A percentile compares a stretch with the other conserved stretches of the same genome.
These are phyloP conservation scores for Bradypodion ventrale DNA, from an alignment of 2,797 vertebrate genomes.

Conservation along the genomic window DNA sequence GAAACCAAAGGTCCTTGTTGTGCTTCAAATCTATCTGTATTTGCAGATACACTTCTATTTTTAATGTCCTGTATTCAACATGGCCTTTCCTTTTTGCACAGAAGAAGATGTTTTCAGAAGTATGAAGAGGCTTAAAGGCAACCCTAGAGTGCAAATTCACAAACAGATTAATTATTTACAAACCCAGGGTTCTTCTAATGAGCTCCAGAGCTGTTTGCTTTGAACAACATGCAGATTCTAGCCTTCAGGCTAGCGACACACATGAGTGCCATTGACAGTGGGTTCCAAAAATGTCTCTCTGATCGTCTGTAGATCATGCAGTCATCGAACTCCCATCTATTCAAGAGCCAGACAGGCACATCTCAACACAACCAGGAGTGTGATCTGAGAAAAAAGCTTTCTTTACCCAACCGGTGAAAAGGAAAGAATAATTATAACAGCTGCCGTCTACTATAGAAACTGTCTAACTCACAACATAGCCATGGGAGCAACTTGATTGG, in stretches of 20 bases:
- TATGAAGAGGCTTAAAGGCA: slow-evolving; percentile 6
- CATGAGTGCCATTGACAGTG: accelerated
- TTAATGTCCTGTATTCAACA: not conserved
- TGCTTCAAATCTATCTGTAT: not conserved
- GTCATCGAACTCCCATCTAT: not conserved
- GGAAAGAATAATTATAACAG: not conserved
- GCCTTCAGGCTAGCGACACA: not conserved
- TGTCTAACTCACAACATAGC: too few species aligned
- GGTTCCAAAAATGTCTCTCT: not conserved
- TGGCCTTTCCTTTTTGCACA: not conserved
- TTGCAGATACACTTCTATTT: not conserved
- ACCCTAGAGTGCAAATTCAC: accelerated
- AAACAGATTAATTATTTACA: slow-evolving; percentile 19
- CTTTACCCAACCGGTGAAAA: not conserved
- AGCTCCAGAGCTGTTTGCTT: slow-evolving; percentile 26
- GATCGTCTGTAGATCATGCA: not conserved
- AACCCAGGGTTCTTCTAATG: slow-evolving; percentile 27
- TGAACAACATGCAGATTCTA: not conserved
- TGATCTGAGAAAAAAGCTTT: not conserved
- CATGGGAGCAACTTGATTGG: not conserved
- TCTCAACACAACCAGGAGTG: not conserved
- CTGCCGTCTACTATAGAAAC: not conserved
- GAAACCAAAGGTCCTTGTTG: not conserved
- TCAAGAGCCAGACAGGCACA: not conserved
- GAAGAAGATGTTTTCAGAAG: accelerated